These are phyloP conservation scores for Thamnophis elegans DNA, from an alignment of 2,797 vertebrate species.

Conservation along the genomic window DNA sequence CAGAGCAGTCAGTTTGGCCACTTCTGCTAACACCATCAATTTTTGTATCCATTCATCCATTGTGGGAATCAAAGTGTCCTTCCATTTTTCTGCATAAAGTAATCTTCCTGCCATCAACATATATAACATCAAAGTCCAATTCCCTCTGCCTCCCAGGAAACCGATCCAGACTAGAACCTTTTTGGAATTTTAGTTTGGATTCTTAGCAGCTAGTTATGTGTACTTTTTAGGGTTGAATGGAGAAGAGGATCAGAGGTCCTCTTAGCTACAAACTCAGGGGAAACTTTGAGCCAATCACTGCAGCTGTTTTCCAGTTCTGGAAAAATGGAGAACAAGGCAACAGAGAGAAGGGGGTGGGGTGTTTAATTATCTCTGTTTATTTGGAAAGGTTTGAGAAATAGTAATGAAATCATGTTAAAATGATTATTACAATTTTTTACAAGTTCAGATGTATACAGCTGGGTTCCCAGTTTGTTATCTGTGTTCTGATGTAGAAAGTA, in stretches of 20 bases:
- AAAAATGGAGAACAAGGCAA: background rate
- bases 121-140: too few relatives aligned
- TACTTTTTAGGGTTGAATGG: background rate
- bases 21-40: too few relatives aligned
- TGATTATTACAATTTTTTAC: background rate
- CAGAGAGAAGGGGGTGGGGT: too few relatives aligned
- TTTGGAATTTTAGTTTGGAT: background rate
- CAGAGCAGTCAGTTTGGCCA: too few relatives aligned
- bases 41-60: too few relatives aligned
- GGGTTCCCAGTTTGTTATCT: background rate
- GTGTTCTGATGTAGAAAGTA: background rate
- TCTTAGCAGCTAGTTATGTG: background rate
- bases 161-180: background rate
- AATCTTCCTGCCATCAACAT: too few relatives aligned
- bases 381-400: background rate
- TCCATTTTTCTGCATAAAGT: too few relatives aligned
- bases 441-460: background rate
- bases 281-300: background rate
- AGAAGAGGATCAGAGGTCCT: background rate
- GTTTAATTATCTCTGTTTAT: background rate
- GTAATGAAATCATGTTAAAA: background rate
- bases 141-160: too few relatives aligned
- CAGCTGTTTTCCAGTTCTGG: background rate
- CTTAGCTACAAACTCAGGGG: too few relatives aligned
- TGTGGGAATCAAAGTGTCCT: too few relatives aligned